Conservation (phyloP, 1,140 invertebrate species). For the Tetramorium parvispinum region DNA sequence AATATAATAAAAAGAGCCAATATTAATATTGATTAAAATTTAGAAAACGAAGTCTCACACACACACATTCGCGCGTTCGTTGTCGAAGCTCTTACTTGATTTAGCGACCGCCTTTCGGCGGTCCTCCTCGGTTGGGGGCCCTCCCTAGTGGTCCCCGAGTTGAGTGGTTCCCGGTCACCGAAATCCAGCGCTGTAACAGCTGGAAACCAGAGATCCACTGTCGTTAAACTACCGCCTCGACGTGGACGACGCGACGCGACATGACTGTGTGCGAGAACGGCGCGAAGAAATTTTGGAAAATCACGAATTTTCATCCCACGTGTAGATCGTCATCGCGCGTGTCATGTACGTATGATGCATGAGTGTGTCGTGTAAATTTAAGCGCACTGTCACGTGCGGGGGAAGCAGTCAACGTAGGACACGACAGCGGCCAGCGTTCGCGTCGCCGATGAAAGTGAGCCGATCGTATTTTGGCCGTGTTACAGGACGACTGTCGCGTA, state of each 20-base stretch:
- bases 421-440: neutral
- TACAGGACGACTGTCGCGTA: constrained; percentile 25
- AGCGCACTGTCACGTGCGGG: constrained; percentile 41
- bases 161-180: constrained; percentile 70
- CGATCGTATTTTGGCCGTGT: constrained; percentile 33
- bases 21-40: neutral
- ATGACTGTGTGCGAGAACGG: constrained; percentile 3
- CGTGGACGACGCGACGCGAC: constrained; percentile 22
- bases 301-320: constrained; percentile 33
- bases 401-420: neutral
- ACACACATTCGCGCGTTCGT: neutral
- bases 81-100: constrained; percentile 72
- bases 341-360: constrained; percentile 38
- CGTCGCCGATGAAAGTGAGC: neutral
- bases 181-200: constrained; percentile 83
- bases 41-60: neutral
- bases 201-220: constrained; percentile 73
- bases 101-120: constrained; percentile 80
- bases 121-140: constrained; percentile 77
- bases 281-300: constrained; percentile 57
- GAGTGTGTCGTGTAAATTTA: constrained; percentile 62
- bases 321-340: constrained; percentile 37
- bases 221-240: constrained; percentile 58
- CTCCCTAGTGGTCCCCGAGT: constrained; percentile 80
- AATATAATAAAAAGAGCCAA: no score